A percentile compares a stretch with the other conserved stretches of the same genome.
Evolutionary conservation across 2,797 vertebrate species (phyloP).

Genomic region (Lithobates sylvaticus): DNA sequence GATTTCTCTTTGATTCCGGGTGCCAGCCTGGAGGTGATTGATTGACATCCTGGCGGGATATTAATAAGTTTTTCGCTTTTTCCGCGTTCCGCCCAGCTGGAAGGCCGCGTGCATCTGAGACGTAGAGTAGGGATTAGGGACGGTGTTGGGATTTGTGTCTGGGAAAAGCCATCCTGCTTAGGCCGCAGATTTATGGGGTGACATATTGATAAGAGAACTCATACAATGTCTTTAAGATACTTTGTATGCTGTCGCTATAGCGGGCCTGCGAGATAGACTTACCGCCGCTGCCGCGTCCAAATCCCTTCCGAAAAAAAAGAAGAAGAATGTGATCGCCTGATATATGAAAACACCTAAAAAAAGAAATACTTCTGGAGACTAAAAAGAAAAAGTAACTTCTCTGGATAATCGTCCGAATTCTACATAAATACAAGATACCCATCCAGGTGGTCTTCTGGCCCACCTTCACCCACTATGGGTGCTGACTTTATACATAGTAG

Average conservation of each 20-base stretch:
- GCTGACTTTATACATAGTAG: too few relatives aligned
- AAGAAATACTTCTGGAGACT: slow-evolving; percentile 20
- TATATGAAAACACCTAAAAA: slow-evolving; percentile 7
- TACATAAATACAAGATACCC: too few relatives aligned
- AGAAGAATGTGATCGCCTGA: slow-evolving; percentile 35
- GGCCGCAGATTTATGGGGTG: slow-evolving; percentile 51
- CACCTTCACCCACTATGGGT: too few relatives aligned
- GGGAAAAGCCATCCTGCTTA: slow-evolving; percentile 38
- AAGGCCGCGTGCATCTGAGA: slow-evolving; percentile 61
- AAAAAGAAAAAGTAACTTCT: not conserved
- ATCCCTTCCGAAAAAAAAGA: not conserved
- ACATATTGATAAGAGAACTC: slow-evolving; percentile 57
- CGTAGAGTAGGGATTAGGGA: slow-evolving; percentile 47
- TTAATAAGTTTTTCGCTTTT: slow-evolving; percentile 67
- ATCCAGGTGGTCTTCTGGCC: too few relatives aligned
- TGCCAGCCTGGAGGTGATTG: slow-evolving; percentile 73
- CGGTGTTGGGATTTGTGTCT: slow-evolving; percentile 58
- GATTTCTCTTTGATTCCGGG: slow-evolving; percentile 73
- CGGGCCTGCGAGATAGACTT: slow-evolving; percentile 38
- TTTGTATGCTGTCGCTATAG: slow-evolving; percentile 48
- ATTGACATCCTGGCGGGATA: slow-evolving; percentile 72
- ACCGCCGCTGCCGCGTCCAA: not conserved
- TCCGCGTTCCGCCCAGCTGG: slow-evolving; percentile 68
- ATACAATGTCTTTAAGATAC: slow-evolving; percentile 55
- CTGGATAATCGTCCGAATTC: too few relatives aligned